phyloP scores from a whole-genome alignment of 64 coral and sea anemone species.

The Porites australiensis region DNA sequence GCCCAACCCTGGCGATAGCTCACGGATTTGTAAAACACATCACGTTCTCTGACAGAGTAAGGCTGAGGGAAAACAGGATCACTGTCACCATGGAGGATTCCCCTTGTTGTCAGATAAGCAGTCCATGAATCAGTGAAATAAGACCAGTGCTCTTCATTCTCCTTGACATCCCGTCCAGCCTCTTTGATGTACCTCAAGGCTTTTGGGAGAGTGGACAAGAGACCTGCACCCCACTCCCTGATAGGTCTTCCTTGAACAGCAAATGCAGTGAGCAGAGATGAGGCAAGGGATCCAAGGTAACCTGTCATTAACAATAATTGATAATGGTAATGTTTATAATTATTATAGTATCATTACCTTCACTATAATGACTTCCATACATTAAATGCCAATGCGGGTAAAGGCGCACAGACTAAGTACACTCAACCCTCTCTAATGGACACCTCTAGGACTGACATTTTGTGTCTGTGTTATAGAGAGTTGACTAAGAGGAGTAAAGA shows the following conservation, averaged over 20 bases:
- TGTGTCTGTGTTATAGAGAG: too few relatives aligned
- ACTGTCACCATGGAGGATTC: conserved; percentile 74
- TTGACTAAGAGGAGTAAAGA: too few relatives aligned
- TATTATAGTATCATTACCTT: too few relatives aligned
- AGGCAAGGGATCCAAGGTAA: conserved; percentile 84
- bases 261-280: conserved; percentile 81
- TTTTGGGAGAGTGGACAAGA: conserved; percentile 77
- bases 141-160: conserved; percentile 88
- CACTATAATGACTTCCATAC: too few relatives aligned
- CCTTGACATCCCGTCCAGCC: conserved; percentile 72
- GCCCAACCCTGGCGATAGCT: conserved; percentile 88
- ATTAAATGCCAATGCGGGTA: too few relatives aligned
- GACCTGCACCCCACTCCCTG: conserved; percentile 77
- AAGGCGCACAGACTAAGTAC: too few relatives aligned
- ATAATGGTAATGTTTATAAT: not conserved
- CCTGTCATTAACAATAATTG: conserved; percentile 39
- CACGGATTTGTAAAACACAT: conserved; percentile 89
- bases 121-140: conserved; percentile 94
- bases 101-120: conserved; percentile 73
- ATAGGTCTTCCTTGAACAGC: conserved; percentile 85
- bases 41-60: conserved; percentile 70
- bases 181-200: conserved; percentile 76
- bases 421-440: too few relatives aligned
- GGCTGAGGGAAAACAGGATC: conserved; percentile 83
- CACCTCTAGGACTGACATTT: too few relatives aligned